Conservation (phyloP, 2,797 vertebrate genomes). For the Chrysocyon brachyurus region DNA sequence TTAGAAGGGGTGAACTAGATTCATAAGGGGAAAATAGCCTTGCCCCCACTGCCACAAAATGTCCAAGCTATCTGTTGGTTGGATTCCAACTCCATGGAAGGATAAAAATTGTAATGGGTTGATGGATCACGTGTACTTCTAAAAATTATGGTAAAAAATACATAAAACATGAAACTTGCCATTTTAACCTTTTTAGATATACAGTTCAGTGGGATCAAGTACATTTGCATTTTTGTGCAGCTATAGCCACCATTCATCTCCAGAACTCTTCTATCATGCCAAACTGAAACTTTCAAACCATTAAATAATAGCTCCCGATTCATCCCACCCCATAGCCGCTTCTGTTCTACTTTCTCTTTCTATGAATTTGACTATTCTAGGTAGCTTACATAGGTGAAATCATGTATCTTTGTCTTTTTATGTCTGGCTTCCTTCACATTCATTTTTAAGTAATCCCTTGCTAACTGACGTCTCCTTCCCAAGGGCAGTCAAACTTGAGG, state of each 20-base stretch:
- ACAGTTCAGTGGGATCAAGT: neutral
- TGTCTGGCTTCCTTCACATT: neutral
- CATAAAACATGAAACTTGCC: neutral
- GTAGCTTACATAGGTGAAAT: neutral
- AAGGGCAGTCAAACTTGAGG: neutral
- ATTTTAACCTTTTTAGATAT: neutral
- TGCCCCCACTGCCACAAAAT: no score
- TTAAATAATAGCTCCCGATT: neutral
- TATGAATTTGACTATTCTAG: neutral
- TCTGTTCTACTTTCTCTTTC: neutral
- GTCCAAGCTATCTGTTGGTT: neutral
- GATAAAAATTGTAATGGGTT: neutral
- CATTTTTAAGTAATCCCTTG: neutral
- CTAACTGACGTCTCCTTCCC: neutral
- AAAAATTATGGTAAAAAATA: neutral
- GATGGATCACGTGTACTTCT: neutral
- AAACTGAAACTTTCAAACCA: neutral
- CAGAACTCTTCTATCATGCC: neutral
- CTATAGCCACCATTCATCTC: neutral
- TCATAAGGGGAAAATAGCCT: neutral
- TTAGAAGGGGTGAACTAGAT: neutral
- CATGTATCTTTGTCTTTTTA: neutral
- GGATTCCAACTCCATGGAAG: neutral
- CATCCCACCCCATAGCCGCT: neutral
- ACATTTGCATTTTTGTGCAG: neutral